phyloP scores from a whole-genome alignment of 2,797 vertebrate species.

The Delichon dasypus region DNA sequence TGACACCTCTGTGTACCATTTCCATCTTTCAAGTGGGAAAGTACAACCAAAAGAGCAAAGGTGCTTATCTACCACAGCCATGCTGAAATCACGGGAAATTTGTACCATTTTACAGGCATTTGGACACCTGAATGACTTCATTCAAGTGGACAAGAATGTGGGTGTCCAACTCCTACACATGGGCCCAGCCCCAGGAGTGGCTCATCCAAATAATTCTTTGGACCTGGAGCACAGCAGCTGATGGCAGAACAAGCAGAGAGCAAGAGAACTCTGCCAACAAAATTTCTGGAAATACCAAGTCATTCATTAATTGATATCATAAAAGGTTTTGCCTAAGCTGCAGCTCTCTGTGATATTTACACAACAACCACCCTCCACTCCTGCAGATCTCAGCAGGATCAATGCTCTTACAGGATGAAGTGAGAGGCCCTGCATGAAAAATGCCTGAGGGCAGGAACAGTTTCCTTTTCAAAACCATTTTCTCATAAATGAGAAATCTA shows the following conservation, averaged over 20 bases:
- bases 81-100: background rate
- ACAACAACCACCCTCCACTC: background rate
- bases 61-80: background rate
- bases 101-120: background rate
- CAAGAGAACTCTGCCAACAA: background rate
- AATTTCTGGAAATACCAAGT: background rate
- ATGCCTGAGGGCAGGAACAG: background rate
- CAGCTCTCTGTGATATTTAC: background rate
- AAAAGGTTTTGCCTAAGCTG: background rate
- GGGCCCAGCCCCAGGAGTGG: background rate
- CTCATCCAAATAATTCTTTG: background rate
- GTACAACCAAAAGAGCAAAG: background rate
- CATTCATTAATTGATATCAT: background rate
- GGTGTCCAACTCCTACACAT: background rate
- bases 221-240: background rate
- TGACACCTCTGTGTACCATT: background rate
- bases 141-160: background rate
- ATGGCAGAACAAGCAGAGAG: background rate
- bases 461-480: slow-evolving; percentile 26
- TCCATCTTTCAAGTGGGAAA: background rate
- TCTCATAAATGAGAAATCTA: background rate
- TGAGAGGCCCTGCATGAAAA: background rate
- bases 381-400: background rate
- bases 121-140: background rate
- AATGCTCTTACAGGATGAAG: background rate